phyloP scores from a whole-genome alignment of 2,888 invertebrate genomes.

The Escarpia spicata region DNA sequence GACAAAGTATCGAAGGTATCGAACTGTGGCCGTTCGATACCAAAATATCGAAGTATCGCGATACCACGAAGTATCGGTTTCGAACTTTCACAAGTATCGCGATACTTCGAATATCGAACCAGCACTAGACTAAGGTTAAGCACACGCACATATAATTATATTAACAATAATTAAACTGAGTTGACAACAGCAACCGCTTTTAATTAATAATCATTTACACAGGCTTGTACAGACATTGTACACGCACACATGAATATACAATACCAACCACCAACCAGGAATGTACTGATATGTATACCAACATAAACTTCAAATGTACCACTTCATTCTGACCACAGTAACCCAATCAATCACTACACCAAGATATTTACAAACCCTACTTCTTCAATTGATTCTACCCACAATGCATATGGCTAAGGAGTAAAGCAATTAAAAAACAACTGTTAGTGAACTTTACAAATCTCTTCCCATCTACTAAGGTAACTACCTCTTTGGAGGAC shows the following conservation, averaged over 20 bases:
- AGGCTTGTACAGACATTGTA: neutral
- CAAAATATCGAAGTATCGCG: too few species aligned
- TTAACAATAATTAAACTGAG: too few species aligned
- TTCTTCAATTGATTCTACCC: neutral
- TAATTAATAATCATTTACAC: neutral
- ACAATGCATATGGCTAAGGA: neutral
- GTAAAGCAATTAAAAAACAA: neutral
- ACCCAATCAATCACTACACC: neutral
- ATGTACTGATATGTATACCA: slow-evolving; percentile 8
- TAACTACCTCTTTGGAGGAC: neutral
- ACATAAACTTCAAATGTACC: slow-evolving; percentile 9
- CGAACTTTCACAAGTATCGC: too few species aligned
- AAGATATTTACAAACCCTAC: neutral
- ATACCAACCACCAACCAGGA: neutral
- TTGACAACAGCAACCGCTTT: neutral
- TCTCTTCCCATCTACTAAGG: neutral
- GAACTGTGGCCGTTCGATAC: too few species aligned
- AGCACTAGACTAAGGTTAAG: too few species aligned
- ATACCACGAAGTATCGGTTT: too few species aligned
- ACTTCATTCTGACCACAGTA: neutral
- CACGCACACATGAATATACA: neutral
- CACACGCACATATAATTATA: too few species aligned
- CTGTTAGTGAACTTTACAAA: neutral
- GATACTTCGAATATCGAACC: too few species aligned
- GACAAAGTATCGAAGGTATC: too few species aligned